Percentiles rank a stretch among this genome's conserved stretches.
These are phyloP conservation scores for Scrobipalpa costella DNA, from an alignment of 2,888 invertebrate genomes.

Conservation along the genomic window DNA sequence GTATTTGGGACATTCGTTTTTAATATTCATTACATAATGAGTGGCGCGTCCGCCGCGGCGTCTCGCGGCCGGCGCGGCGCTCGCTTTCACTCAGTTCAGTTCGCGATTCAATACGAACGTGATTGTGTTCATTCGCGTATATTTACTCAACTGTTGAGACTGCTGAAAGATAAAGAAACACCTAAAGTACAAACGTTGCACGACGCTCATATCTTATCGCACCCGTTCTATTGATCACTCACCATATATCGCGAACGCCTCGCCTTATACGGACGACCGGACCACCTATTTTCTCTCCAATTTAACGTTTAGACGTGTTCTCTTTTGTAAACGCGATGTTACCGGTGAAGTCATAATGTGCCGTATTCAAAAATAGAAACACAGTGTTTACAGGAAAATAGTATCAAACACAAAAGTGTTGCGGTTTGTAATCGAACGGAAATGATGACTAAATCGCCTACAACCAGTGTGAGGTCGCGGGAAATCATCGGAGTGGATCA, in stretches of 20 bases:
- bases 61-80: constrained; percentile 51
- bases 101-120: constrained; percentile 72
- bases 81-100: constrained; percentile 72
- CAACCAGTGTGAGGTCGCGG: constrained; percentile 72
- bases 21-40: constrained; percentile 78
- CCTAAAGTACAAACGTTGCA: constrained; percentile 62
- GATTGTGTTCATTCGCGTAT: constrained; percentile 71
- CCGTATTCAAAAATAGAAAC: constrained; percentile 74
- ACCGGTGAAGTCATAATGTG: constrained; percentile 79
- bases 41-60: constrained; percentile 40
- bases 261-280: constrained; percentile 74
- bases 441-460: constrained; percentile 77
- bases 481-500: constrained; percentile 75
- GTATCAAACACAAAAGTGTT: constrained; percentile 76
- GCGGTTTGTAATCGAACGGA: constrained; percentile 79
- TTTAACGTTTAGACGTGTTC: constrained; percentile 70
- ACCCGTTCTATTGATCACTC: constrained; percentile 75
- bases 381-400: constrained; percentile 78
- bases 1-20: constrained; percentile 72
- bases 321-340: constrained; percentile 70
- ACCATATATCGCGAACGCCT: constrained; percentile 74
- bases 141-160: constrained; percentile 78
- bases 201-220: constrained; percentile 75
- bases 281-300: constrained; percentile 74
- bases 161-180: constrained; percentile 77